phyloP scores from a whole-genome alignment of 2,797 vertebrate species.

The Leptoclinus maculatus region DNA sequence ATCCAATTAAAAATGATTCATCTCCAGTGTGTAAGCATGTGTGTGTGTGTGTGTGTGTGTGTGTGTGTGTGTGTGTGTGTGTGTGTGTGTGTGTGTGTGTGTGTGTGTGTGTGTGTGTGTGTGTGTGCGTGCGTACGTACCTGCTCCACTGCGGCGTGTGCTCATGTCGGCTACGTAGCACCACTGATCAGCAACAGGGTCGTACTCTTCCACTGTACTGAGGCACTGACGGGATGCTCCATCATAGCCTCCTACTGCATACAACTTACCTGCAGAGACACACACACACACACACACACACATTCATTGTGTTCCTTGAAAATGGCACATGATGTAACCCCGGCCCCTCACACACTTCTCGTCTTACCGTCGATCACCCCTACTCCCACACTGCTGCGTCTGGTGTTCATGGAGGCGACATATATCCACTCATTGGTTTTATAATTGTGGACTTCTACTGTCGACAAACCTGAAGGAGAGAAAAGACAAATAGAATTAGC shows the following conservation, averaged over 20 bases:
- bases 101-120: background rate
- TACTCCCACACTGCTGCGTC: constrained; percentile 97
- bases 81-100: background rate
- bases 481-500: background rate
- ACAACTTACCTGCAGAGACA: constrained; percentile 88
- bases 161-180: constrained; percentile 95
- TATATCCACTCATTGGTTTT: constrained; percentile 96
- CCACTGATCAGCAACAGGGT: constrained; percentile 93
- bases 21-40: background rate
- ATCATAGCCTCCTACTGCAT: constrained; percentile 95
- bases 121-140: constrained; percentile 71
- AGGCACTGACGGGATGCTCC: constrained; percentile 96
- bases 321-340: no score
- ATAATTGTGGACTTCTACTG: constrained; percentile 92
- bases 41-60: background rate
- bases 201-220: constrained; percentile 95
- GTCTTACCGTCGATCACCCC: constrained; percentile 93
- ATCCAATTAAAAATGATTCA: background rate
- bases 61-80: background rate
- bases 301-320: background rate
- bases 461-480: constrained; percentile 87
- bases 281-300: constrained; percentile 16
- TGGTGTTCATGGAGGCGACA: constrained; percentile 95
- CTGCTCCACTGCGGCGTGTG: constrained; percentile 96
- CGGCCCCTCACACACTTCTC: background rate